Conservation (phyloP, 2,797 vertebrate genomes). For the Myotis vivesi region DNA sequence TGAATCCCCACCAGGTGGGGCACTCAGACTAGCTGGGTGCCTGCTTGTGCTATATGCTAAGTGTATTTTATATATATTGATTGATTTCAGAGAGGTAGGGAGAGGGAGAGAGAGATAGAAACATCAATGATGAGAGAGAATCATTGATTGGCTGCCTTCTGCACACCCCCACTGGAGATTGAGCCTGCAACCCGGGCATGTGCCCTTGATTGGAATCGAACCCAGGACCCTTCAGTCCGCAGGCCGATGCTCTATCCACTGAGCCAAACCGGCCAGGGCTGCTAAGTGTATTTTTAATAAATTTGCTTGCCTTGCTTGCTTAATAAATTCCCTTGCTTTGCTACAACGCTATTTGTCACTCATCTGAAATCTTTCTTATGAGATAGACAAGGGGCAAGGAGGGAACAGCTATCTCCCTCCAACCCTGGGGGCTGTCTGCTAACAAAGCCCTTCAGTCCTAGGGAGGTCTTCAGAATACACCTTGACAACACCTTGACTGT, state of each 20-base stretch:
- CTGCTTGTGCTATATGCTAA: background rate
- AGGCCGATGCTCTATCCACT: no score
- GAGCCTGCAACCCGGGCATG: no score
- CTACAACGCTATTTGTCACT: background rate
- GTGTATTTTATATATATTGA: background rate
- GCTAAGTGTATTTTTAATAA: background rate
- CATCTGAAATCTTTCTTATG: background rate
- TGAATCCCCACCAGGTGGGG: background rate
- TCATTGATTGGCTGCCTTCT: no score
- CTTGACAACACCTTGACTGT: background rate
- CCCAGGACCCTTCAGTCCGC: no score
- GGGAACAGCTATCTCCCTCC: background rate
- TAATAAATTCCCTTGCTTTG: background rate
- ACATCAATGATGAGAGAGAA: no score
- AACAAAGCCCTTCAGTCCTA: background rate
- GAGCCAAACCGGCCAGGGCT: no score
- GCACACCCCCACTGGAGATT: no score
- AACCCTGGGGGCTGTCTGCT: background rate
- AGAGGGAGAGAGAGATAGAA: no score
- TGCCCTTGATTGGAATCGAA: no score
- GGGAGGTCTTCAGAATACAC: background rate
- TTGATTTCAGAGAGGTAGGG: no score
- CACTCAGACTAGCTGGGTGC: background rate
- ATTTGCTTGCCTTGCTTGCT: background rate
- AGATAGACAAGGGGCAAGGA: background rate